Conservation (phyloP, 2,113 vertebrate species). For the Galemys pyrenaicus region DNA sequence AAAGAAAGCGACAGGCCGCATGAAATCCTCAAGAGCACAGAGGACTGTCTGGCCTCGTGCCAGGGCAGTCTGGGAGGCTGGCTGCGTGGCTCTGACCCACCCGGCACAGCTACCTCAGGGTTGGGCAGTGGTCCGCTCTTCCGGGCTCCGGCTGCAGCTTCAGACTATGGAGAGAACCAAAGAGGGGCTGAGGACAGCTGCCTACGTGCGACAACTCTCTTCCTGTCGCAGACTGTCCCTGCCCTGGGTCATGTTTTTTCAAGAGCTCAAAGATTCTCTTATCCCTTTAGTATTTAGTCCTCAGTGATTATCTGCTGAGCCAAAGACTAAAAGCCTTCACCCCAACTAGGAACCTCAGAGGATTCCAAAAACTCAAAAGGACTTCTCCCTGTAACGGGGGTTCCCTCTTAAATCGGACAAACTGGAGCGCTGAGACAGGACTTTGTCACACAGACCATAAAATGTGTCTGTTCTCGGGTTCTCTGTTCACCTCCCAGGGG, state of each 20-base stretch:
- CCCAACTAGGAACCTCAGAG: fast-evolving
- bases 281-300: neutral
- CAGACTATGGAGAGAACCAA: slow-evolving; percentile 81
- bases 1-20: neutral
- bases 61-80: neutral
- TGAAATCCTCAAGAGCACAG: fast-evolving
- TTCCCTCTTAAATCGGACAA: neutral
- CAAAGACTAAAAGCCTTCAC: neutral
- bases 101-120: slow-evolving; percentile 79
- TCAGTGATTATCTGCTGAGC: no score
- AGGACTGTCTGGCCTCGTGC: fast-evolving
- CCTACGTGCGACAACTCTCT: fast-evolving
- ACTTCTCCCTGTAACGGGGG: neutral
- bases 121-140: slow-evolving; percentile 75
- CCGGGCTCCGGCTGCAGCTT: slow-evolving; percentile 67
- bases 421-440: neutral
- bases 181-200: neutral
- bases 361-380: neutral
- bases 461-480: neutral
- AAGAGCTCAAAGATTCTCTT: neutral
- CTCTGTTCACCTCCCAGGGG: neutral
- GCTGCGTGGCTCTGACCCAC: neutral
- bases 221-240: neutral
- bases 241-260: neutral
- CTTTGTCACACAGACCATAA: neutral